Conservation (phyloP, 1,140 invertebrate genomes). For the Anadara kagoshimensis region DNA sequence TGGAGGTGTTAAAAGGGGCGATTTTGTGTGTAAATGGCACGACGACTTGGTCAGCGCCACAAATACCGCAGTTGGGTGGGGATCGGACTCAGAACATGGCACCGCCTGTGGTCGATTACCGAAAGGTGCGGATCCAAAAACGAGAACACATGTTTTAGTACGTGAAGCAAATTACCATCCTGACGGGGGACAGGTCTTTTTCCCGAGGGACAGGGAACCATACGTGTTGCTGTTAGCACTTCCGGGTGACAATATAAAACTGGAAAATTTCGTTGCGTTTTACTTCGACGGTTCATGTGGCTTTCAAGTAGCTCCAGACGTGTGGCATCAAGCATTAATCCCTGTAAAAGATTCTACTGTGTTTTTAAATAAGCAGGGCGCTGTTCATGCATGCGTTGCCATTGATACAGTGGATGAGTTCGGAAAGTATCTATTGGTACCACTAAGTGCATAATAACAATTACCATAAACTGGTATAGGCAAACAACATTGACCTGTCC, state of each 20-base stretch:
- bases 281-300: constrained; percentile 46
- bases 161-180: constrained; percentile 31
- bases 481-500: too few relatives aligned
- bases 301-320: constrained; percentile 35
- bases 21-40: constrained; percentile 23
- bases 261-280: constrained; percentile 37
- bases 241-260: constrained; percentile 40
- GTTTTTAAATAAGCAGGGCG: constrained; percentile 39
- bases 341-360: constrained; percentile 35
- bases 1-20: constrained; percentile 15
- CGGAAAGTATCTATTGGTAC: not conserved
- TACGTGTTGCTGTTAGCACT: constrained; percentile 38
- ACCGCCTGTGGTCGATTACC: constrained; percentile 10
- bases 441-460: not conserved
- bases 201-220: constrained; percentile 31
- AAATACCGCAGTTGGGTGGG: constrained; percentile 13
- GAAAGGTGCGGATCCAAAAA: not conserved
- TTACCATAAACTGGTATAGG: too few relatives aligned
- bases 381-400: constrained; percentile 35
- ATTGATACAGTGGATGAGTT: constrained; percentile 28
- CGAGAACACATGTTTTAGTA: constrained; percentile 20
- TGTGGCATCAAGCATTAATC: constrained; percentile 47
- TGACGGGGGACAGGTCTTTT: constrained; percentile 28
- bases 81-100: constrained; percentile 3
- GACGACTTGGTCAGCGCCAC: constrained; percentile 14